Evolutionary conservation across 2,113 vertebrate species (phyloP), one percentile per base, ranked within the genome.

Genomic region (Rhinopomastus cyanomelas): DNA sequence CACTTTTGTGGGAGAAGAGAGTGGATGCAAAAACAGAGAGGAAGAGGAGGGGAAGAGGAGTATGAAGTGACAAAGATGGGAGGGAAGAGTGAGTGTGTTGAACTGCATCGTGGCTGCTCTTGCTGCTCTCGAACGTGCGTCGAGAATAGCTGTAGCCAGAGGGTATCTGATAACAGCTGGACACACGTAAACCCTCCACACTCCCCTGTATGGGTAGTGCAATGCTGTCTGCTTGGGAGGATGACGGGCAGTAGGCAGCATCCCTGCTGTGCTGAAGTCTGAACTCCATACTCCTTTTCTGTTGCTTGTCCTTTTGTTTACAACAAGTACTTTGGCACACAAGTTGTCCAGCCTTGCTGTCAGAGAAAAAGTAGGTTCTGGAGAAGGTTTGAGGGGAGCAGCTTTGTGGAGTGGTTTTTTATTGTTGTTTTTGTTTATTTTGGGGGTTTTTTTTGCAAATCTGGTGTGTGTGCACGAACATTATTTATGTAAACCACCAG

Each of bases 31-130:
- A 95, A 87, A 81, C 65, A 85, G 29, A 89, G 86, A 93, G 76
- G 93, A 95, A 94, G 69, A 93, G 46, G 61, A 93, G 82, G 51
- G 83, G 67, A 88, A 92, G 56, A 92, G 56, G 77, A 29, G 72
- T 84, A 27, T 67, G 88, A 91, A 96, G 92, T 71, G 60, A 88
- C 84, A 87, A 80, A 93, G 81, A 87, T 90, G 56, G 68, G 49
- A 89, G 83, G 61, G 76, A 89, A 67, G 65, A 89, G 16, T 64
- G 60, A 84, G 66, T 69, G 48, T 21, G 13, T 69, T 80, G 79
- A 81, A 65, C 49, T 68, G 69, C 55, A 60, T 52, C 72, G 42
- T 74, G 46, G 64, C 81, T 51, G 30, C 23, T 79, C 5, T 17
- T 72, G n/a, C 7, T 81, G 32, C 57, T 65, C 32, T 78, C 53